Base-by-base conservation (phyloP, 2,797 vertebrate species). In the Cynodonichthys magdalenae region DNA sequence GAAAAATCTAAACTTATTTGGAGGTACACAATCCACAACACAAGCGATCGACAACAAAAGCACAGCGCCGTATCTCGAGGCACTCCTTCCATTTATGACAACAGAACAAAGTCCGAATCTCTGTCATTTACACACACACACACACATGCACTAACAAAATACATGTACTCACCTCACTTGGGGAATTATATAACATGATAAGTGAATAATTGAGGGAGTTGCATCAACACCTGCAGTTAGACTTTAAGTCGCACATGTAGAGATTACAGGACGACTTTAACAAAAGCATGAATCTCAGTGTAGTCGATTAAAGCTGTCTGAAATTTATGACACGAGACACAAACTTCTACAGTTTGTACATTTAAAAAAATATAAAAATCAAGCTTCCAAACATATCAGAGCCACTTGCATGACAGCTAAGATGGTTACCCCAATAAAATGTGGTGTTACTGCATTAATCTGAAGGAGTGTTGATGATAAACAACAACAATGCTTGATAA, bases 41-140 rank as follows among this genome's bases (percentile, higher is more conserved):
- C 81, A 84, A 84, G 91, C 90, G 90, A 91, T 83, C 62, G 86
- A 91, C 90, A 94, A 91, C 92, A 88, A 89, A 93, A 92, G 93
- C 87, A 90, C 65, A 71, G 83, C 86, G 88, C 87, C 79, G 82
- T 87, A 91, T 80, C 79, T 89, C 74, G 76, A 87, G 88, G 89
- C 93, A 92, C 92, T 93, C 94, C 93, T 94, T 92, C 74, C 90
- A 92, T 92, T 95, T 94, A 96, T 93, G 93, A 94, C 93, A 90
- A 89, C 77, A 89, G 94, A 79, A 52, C 86, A 91, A 93, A 94
- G 92, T 93, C 82, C 84, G 55, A 51, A 60, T 78, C 54, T 69
- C 34, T 63, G 45, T 54, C 56, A 71, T 47, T 75, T 62, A 63
- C 62, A 73, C 52, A 36, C 41, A 63, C 62, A 73, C 52, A 36